These are phyloP conservation scores for Sebastes dallii DNA, from an alignment of 2,797 vertebrate genomes.

Conservation along the genomic window DNA sequence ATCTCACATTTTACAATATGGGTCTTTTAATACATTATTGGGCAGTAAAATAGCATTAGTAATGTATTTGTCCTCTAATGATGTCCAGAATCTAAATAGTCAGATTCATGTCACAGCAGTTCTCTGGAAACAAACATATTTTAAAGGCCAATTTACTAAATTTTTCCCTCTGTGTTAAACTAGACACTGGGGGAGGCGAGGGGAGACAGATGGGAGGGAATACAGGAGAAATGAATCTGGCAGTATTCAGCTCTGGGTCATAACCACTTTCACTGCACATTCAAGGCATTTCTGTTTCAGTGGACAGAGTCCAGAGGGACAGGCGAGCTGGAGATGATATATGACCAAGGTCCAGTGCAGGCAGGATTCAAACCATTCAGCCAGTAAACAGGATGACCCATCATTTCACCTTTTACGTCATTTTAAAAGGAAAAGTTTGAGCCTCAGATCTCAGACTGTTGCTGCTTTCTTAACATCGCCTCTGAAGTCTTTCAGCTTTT, in stretches of 20 bases:
- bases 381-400: neutral
- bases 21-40: too few relatives aligned
- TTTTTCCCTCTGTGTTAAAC: neutral
- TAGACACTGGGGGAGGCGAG: neutral
- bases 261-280: slow-evolving; percentile 25
- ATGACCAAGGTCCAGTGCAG: neutral
- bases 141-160: neutral
- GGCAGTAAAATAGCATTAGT: neutral
- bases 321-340: slow-evolving; percentile 1
- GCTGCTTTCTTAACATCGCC: neutral
- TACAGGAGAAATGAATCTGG: neutral
- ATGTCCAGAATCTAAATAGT: neutral
- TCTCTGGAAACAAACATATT: neutral
- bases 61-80: neutral
- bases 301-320: slow-evolving; percentile 16
- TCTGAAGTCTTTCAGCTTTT: neutral
- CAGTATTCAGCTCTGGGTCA: slow-evolving; percentile 16
- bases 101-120: neutral
- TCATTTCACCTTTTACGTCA: neutral
- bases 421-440: neutral
- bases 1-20: too few relatives aligned
- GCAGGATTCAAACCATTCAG: neutral
- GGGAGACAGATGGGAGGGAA: neutral
- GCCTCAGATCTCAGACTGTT: neutral
- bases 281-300: slow-evolving; percentile 24